Percentiles rank a stretch among this genome's conserved stretches.
phyloP scores from a whole-genome alignment of 1,140 invertebrate genomes.

The Colletes latitarsis region DNA sequence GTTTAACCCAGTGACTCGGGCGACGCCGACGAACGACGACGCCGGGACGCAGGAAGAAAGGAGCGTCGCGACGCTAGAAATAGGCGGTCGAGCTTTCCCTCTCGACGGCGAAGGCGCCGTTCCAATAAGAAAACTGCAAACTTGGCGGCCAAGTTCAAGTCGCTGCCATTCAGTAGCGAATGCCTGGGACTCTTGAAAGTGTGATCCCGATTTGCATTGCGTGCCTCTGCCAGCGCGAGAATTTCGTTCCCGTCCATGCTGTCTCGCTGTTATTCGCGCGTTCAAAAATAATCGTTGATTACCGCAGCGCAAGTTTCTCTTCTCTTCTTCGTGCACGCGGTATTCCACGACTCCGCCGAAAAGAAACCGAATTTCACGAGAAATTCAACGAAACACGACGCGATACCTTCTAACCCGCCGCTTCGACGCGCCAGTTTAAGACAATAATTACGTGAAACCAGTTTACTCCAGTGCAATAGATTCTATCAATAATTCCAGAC shows the following conservation, averaged over 20 bases:
- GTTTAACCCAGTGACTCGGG: conserved; percentile 75
- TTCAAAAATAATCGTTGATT: conserved; percentile 10
- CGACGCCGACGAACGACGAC: conserved; percentile 40
- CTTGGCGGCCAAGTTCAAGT: conserved; percentile 79
- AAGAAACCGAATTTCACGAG: no score
- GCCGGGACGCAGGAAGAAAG: conserved; percentile 71
- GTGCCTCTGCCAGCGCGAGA: conserved; percentile 10
- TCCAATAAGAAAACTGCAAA: conserved; percentile 76
- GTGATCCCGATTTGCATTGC: conserved; percentile 51
- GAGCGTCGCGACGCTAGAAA: conserved; percentile 75
- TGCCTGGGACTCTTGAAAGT: conserved; percentile 59
- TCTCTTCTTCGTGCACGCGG: background rate
- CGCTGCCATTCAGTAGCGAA: conserved; percentile 63
- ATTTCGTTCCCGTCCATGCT: background rate
- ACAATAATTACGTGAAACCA: no score
- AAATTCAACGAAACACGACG: no score
- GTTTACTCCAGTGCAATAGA: no score
- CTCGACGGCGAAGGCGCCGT: conserved; percentile 69
- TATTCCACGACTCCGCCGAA: no score
- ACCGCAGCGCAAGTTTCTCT: background rate
- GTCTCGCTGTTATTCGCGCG: background rate
- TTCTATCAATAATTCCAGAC: no score
- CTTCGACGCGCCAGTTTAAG: no score
- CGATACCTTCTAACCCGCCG: no score
- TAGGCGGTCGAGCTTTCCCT: conserved; percentile 76